Evolutionary conservation across 2,888 invertebrate species (phyloP).

Genomic region (Sisyra nigra): DNA sequence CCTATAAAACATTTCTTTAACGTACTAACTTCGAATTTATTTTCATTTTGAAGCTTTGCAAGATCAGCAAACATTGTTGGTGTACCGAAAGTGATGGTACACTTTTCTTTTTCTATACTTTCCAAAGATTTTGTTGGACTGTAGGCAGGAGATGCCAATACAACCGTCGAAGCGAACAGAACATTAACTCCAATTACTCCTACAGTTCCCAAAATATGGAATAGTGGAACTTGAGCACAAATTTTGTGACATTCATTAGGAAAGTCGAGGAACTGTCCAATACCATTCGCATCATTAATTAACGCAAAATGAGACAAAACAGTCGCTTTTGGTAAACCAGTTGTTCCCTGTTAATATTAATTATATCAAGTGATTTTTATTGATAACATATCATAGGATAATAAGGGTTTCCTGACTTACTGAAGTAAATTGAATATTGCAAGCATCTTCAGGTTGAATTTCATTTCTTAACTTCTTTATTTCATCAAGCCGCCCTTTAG

Average conservation of each 20-base stretch:
- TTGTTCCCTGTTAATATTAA: constrained; percentile 23
- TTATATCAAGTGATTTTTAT: neutral
- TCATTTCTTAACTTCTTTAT: constrained; percentile 14
- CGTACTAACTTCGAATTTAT: constrained; percentile 29
- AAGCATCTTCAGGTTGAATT: constrained; percentile 40
- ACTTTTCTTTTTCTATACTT: constrained; percentile 51
- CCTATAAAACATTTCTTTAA: constrained; percentile 44
- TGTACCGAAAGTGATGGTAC: constrained; percentile 56
- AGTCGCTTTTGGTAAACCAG: constrained; percentile 60
- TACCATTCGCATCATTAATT: constrained; percentile 56
- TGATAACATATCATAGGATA: no score
- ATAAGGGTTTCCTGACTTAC: constrained; percentile 28
- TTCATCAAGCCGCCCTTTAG: no score
- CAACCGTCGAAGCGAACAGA: constrained; percentile 40
- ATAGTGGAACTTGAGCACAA: constrained; percentile 58
- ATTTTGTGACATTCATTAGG: constrained; percentile 31
- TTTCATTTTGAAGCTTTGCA: constrained; percentile 32
- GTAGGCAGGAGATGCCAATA: constrained; percentile 41
- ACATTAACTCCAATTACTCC: constrained; percentile 40
- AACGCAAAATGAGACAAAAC: constrained; percentile 52
- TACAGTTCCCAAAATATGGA: constrained; percentile 67
- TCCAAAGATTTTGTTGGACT: constrained; percentile 43
- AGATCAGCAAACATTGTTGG: constrained; percentile 80
- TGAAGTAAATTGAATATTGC: constrained; percentile 72
- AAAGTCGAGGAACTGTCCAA: constrained; percentile 34